Evolutionary conservation across 2,797 vertebrate genomes (phyloP).

Genomic region (Acanthornis magna): DNA sequence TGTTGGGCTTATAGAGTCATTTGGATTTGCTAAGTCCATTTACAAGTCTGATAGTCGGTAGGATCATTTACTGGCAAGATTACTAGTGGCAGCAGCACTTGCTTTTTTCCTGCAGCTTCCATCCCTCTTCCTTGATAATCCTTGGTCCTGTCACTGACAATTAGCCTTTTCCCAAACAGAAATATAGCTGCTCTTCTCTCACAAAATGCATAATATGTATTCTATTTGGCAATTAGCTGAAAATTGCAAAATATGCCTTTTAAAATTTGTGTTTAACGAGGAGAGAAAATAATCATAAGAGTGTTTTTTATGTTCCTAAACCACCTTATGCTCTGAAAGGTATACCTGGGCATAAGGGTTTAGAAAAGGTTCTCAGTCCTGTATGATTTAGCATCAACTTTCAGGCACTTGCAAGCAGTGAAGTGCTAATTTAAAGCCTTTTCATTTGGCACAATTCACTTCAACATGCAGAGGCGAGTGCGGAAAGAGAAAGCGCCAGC

Average conservation of each 20-base stretch:
- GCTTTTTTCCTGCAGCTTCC: neutral
- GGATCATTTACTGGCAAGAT: neutral
- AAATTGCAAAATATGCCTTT: neutral
- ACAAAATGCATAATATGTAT: rapidly evolving
- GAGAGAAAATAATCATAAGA: neutral
- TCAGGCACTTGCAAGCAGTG: neutral
- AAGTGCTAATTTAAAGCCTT: constrained; percentile 48
- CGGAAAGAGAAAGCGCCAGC: neutral
- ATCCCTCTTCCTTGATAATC: neutral
- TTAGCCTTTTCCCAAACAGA: neutral
- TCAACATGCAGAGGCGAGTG: rapidly evolving
- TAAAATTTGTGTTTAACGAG: neutral
- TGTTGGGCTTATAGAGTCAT: neutral
- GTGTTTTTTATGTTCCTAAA: neutral
- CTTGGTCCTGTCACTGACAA: neutral
- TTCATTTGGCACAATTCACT: constrained; percentile 31
- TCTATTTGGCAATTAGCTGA: neutral
- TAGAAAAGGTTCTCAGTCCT: neutral
- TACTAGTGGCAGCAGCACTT: neutral
- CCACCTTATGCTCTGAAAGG: neutral
- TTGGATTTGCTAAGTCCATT: neutral
- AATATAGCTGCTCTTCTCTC: neutral
- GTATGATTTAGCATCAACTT: constrained; percentile 12
- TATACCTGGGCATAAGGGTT: neutral
- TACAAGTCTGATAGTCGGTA: neutral